Evolutionary conservation across 2,888 invertebrate genomes (phyloP), one percentile per base, ranked within the genome.

Genomic region (Mythimna ferrago): DNA sequence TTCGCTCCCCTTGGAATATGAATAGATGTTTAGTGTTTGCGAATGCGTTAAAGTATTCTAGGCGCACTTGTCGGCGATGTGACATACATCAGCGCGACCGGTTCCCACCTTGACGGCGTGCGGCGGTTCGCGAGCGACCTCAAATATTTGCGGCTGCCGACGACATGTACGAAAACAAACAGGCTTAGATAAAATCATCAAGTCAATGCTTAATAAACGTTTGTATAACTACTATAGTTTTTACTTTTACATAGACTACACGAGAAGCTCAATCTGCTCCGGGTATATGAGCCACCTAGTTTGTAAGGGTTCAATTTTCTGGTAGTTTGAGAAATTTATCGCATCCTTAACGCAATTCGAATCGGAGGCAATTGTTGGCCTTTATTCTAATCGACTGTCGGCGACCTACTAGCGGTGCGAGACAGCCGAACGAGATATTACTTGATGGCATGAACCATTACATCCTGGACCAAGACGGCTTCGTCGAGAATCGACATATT

Each of bases 1-100:
- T 54, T 32, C 6, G 35, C n/a, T 78, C 48, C 68, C 60, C 58
- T 74, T 48, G 69, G 69, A 78, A 82, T 81, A 61, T 58, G 66
- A 69, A 66, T 70, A 78, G 66, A 66, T n/a, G 60, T 53, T 21
- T 67, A 61, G 58, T 69, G 44, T 66, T 62, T 9, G 51, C 10
- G 35, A 57, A 11, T 38, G 60, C 56, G 21, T 14, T 73, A 41
- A 78, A 63, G 57, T 69, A 78, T 78, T 68, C 80, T 68, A 73
- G 21, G 56, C 73, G 74, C 77, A 65, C 56, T 54, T 2, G 56
- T 6, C 48, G 56, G 44, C 32, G 6, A n/a, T 26, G 62, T 41
- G 56, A 32, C 62, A 68, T 11, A 69, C 41, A 63, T 69, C 53
- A 26, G 16, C 53, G 9, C 38, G 70, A 64, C 75, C 76, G 75